Conservation (phyloP, 2,888 invertebrate species). For the Cylindroiulus punctatus region DNA sequence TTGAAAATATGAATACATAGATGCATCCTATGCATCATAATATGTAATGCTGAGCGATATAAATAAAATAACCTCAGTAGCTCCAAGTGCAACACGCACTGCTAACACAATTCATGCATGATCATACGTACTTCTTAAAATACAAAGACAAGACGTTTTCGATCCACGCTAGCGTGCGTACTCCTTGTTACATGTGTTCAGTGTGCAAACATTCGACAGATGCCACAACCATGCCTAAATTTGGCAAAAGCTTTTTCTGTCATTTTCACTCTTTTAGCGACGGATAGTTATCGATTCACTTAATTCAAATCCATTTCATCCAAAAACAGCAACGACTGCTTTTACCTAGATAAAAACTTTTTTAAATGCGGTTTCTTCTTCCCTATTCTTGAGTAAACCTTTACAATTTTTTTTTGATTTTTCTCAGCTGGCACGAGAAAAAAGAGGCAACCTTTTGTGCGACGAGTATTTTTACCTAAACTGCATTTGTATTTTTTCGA, state of each 20-base stretch:
- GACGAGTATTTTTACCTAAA: conserved; percentile 17
- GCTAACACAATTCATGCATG: too few species aligned
- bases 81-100: too few species aligned
- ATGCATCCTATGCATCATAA: too few species aligned
- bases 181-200: not conserved
- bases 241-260: conserved; percentile 21
- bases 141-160: not conserved
- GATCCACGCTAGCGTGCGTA: too few species aligned
- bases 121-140: not conserved
- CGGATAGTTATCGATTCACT: conserved; percentile 31
- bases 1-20: too few species aligned
- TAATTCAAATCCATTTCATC: conserved; percentile 45
- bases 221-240: not conserved
- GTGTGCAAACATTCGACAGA: not conserved
- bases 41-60: too few species aligned
- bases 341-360: conserved; percentile 34
- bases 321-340: conserved; percentile 41
- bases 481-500: conserved; percentile 43
- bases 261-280: conserved; percentile 35
- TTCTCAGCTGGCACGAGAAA: not conserved
- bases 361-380: conserved; percentile 37
- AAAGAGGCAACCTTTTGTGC: conserved; percentile 20
- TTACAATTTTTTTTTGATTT: not conserved
- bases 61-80: too few species aligned
- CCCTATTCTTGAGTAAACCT: not conserved